Percentiles rank a stretch among this genome's conserved stretches.
These are phyloP conservation scores for Coccyzus lansbergi DNA, from an alignment of 2,797 vertebrate genomes.

Conservation along the genomic window DNA sequence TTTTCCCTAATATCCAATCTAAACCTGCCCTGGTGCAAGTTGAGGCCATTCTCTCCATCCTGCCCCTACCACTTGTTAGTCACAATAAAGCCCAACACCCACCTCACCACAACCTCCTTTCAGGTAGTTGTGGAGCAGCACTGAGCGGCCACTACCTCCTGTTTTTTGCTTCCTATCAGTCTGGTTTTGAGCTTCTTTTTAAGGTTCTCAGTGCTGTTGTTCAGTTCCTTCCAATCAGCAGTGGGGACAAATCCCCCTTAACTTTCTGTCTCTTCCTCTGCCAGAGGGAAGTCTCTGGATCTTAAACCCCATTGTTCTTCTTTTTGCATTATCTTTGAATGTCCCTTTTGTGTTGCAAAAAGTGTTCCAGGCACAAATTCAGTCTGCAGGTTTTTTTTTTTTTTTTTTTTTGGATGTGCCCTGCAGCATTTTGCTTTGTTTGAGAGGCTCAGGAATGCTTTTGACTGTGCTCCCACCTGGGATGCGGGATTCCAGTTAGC, in stretches of 20 bases:
- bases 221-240: slow-evolving; percentile 9
- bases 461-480: background rate
- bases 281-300: slow-evolving; percentile 5
- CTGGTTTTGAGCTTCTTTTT: background rate
- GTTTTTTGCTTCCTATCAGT: background rate
- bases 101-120: too few relatives aligned
- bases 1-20: too few relatives aligned
- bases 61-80: too few relatives aligned
- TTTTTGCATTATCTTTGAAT: slow-evolving; percentile 36
- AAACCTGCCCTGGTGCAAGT: too few relatives aligned
- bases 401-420: background rate
- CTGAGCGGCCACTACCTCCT: background rate
- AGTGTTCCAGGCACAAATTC: slow-evolving; percentile 29
- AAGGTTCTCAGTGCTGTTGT: background rate
- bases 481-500: background rate
- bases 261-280: slow-evolving; percentile 11
- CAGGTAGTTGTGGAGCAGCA: background rate
- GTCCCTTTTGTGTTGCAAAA: slow-evolving; percentile 51
- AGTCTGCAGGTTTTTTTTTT: background rate
- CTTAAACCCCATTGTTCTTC: slow-evolving; percentile 16
- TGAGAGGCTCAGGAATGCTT: slow-evolving; percentile 4
- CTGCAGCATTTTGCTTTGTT: slow-evolving; percentile 28
- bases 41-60: too few relatives aligned
- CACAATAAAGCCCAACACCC: too few relatives aligned
- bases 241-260: slow-evolving; percentile 4